phyloP scores from a whole-genome alignment of 2,797 vertebrate species.

The Bradypodion ventrale region DNA sequence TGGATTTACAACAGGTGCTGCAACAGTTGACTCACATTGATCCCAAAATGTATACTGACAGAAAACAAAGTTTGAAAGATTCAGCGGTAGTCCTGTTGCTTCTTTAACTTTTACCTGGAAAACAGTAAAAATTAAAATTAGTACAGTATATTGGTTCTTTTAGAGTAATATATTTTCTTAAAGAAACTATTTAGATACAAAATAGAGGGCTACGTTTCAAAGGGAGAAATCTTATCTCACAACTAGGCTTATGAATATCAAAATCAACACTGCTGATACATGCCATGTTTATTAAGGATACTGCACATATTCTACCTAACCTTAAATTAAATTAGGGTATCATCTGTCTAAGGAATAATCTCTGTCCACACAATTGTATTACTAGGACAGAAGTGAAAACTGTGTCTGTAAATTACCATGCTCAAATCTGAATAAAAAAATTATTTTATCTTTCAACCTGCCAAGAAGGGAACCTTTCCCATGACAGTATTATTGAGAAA shows the following conservation, averaged over 20 bases:
- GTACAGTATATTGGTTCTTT: not conserved
- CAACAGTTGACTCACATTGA: conserved; percentile 87
- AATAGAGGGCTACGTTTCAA: not conserved
- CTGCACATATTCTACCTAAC: too few relatives aligned
- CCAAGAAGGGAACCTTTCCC: not conserved
- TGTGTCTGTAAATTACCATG: not conserved
- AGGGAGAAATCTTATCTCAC: not conserved
- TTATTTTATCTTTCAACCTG: not conserved
- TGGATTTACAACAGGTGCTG: conserved; percentile 93
- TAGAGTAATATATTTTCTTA: not conserved
- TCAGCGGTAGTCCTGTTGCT: conserved; percentile 91
- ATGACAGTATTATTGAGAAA: not conserved
- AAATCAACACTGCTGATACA: not conserved
- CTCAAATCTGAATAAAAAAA: not conserved
- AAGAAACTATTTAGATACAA: not conserved
- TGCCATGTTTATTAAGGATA: not conserved
- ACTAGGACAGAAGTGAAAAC: not conserved
- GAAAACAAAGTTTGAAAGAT: conserved; percentile 98
- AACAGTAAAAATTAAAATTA: conserved; percentile 5
- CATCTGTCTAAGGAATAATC: not conserved
- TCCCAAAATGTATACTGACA: conserved; percentile 99
- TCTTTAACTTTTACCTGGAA: conserved; percentile 93
- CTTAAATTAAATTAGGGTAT: too few relatives aligned
- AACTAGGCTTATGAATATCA: not conserved
- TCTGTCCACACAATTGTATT: not conserved